Percentiles rank a stretch among this genome's conserved stretches.
Evolutionary conservation across 2,888 invertebrate genomes (phyloP).

Genomic region (Agrilus biguttatus): DNA sequence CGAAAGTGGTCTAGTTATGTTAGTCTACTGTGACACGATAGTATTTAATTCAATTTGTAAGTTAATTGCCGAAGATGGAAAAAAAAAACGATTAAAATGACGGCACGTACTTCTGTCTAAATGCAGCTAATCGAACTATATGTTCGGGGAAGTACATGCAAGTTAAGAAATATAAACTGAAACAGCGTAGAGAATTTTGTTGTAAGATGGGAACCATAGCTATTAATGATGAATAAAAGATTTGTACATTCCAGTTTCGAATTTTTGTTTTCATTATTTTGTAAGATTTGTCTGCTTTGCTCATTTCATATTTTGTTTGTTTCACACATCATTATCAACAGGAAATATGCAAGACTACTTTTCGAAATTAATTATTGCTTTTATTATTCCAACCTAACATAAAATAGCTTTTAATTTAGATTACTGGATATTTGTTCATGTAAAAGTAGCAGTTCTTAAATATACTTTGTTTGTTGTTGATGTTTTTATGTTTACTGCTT

Average conservation of each 20-base stretch:
- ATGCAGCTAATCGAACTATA: too few species aligned
- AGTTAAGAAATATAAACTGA: constrained; percentile 5
- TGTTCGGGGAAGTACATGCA: neutral
- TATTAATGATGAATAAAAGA: constrained; percentile 44
- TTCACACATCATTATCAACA: too few species aligned
- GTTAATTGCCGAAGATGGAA: constrained; percentile 5
- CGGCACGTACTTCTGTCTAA: too few species aligned
- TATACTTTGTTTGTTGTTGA: constrained; percentile 11
- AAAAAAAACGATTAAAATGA: too few species aligned
- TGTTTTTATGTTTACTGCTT: constrained; percentile 3
- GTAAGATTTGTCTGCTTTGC: constrained; percentile 38
- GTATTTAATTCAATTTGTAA: neutral
- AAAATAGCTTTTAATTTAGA: too few species aligned
- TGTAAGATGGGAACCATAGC: constrained; percentile 45
- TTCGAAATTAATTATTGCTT: too few species aligned
- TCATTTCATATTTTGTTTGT: constrained; percentile 31
- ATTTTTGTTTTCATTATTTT: constrained; percentile 30
- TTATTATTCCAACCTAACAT: too few species aligned
- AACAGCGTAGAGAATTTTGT: constrained; percentile 18
- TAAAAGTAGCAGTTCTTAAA: constrained; percentile 7
- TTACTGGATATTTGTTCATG: constrained; percentile 6
- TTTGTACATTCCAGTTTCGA: constrained; percentile 69
- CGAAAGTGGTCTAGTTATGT: too few species aligned
- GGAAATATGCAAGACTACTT: too few species aligned
- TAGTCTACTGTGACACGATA: too few species aligned